phyloP scores from a whole-genome alignment of 2,888 invertebrate species.

The Gastrophysa polygoni region DNA sequence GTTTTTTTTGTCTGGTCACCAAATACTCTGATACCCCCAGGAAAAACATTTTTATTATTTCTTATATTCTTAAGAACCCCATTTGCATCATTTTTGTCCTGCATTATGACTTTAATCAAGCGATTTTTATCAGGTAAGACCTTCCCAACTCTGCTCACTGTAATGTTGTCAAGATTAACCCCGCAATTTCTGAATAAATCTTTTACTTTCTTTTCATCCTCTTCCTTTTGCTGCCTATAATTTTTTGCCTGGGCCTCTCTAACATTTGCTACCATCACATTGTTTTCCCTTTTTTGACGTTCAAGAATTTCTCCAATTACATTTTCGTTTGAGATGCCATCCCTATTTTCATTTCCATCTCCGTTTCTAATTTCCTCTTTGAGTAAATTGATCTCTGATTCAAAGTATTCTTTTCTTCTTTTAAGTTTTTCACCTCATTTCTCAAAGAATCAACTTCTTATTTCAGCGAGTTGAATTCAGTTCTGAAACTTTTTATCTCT shows the following conservation, averaged over 20 bases:
- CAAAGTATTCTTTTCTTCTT: background rate
- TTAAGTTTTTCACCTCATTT: background rate
- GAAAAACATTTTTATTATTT: no score
- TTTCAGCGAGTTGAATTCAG: background rate
- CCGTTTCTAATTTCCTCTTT: background rate
- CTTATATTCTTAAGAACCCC: background rate
- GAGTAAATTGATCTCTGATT: background rate
- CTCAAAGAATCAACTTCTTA: background rate
- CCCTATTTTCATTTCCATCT: background rate
- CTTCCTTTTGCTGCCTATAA: background rate
- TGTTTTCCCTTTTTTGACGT: background rate
- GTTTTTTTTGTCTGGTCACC: background rate
- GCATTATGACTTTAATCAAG: background rate
- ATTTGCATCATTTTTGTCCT: background rate
- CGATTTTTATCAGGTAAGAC: background rate
- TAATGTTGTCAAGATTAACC: background rate
- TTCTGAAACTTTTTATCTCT: slow-evolving; percentile 2
- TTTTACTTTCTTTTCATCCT: background rate
- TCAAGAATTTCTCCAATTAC: background rate
- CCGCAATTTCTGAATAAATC: background rate
- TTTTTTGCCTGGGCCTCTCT: background rate
- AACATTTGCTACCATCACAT: background rate
- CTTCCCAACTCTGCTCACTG: background rate
- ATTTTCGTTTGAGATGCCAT: background rate
- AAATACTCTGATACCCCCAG: no score